Base-by-base conservation (phyloP, 2,888 invertebrate genomes). In the Acronicta aceris region DNA sequence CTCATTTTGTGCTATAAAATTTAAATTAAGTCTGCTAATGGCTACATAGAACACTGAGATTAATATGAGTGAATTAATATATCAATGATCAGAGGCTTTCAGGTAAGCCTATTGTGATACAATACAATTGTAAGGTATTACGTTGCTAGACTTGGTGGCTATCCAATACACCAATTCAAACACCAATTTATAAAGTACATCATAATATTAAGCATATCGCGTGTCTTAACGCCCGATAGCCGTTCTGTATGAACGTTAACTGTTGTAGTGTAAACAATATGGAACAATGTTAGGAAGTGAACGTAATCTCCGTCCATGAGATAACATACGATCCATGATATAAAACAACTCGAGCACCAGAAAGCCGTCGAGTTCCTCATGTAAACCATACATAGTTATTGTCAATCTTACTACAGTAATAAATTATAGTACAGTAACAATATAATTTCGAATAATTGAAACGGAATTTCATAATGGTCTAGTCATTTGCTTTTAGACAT, bases 301-400 rank as follows among this genome's bases (percentile, higher is more conserved):
- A 82, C 76, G 70, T 83, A 81, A 84, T 88, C 85, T 92, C 92
- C 92, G 92, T 92, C 92, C 91, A 91, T 86, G 87, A 86, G 83
- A 85, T 86, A 82, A 85, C 77, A 76, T 73, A 76, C 77, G 68
- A 74, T 69, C 72, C 74, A 63, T 51, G 21, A 65, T 59, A 48
- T 61, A 57, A 12, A 63, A 61, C 58, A 63, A 67, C 64, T 55
- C 55, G 62, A 73, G 53, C 49, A 49, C 30, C 40, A 46, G 47
- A 57, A 57, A 62, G 45, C 74, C 49, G 74, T 62, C 57, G 40
- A 72, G 59, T 62, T 71, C 64, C 59, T 65, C 48, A 41, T 52
- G 49, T 62, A 43, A 21, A 59, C 49, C 57, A 59, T 71, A 71
- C 58, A 66, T 60, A 67, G 68, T 33, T 13, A 55, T 43, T 55